Base-by-base conservation (phyloP, 2,113 vertebrate genomes). In the Drymodes brunneopygia region DNA sequence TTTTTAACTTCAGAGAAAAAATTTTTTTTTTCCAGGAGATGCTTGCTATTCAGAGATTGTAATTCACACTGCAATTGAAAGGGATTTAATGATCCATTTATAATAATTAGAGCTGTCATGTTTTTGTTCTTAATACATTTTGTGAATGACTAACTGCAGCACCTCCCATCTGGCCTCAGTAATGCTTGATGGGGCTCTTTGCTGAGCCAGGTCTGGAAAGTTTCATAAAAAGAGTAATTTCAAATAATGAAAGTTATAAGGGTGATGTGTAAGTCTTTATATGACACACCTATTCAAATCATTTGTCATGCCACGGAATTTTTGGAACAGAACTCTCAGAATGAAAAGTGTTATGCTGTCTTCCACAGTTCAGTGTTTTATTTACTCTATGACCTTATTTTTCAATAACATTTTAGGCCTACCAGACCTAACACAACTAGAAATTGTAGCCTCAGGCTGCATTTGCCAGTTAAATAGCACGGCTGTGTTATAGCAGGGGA, bases 81-180 rank as follows among this genome's bases (percentile, higher is more conserved):
- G 14, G 28, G 61, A 75, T 93, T 95, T 97, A 97, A 95, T 84
- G 82, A 90, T 60, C 82, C 94, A 96, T 97, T 93, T 88, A 72
- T 94, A 95, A 93, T 84, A 91, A 96, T 96, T 93, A 95, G 48
- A 88, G 45, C 69, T 90, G 57, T 84, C 42, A 0, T 92, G 95
- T n/a, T 86, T 95, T 93, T 90, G 33, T 92, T 90, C 85, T 80
- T 94, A 57, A 94, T 64, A 71, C 62, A 58, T 94, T 93, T 93
- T 94, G 75, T 90, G 90, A 96, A 95, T 92, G 72, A 95, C 85
- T 90, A 94, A 86, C 93, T 88, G 79, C 75, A 96, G 60, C 65
- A 88, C 67, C 64, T 94, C 92, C 79, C 79, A 86, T 35, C n/a
- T 90, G 88, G 75, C 71, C n/a, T 23, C n/a, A 33, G 64, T 18